Evolutionary conservation across 2,888 invertebrate genomes (phyloP).

Genomic region (Cloeon dipterum): DNA sequence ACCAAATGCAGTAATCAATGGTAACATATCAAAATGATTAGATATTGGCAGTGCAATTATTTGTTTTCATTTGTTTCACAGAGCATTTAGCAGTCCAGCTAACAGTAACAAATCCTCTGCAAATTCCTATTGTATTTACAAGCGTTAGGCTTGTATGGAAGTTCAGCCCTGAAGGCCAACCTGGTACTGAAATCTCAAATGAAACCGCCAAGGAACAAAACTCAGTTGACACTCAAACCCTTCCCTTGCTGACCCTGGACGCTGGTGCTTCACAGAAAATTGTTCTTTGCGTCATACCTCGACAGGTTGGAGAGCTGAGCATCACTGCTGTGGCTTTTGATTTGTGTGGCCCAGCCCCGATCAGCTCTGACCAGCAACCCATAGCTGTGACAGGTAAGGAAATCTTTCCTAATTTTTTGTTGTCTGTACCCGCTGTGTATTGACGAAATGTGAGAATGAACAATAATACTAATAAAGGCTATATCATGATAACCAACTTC

Average conservation of each 20-base stretch:
- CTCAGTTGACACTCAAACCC: constrained; percentile 30
- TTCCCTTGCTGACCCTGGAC: constrained; percentile 29
- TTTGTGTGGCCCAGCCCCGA: constrained; percentile 19
- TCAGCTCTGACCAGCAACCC: neutral
- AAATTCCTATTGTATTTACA: constrained; percentile 41
- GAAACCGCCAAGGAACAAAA: constrained; percentile 17
- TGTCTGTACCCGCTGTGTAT: too few species aligned
- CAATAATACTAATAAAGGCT: too few species aligned
- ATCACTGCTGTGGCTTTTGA: constrained; percentile 50
- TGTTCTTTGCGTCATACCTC: constrained; percentile 46
- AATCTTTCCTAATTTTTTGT: too few species aligned
- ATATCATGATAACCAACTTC: neutral
- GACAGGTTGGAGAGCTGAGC: constrained; percentile 43
- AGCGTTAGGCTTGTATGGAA: constrained; percentile 52
- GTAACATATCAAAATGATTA: constrained; percentile 15
- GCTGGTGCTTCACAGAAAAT: constrained; percentile 35
- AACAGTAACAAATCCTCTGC: constrained; percentile 49
- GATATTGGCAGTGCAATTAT: neutral
- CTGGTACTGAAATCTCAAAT: constrained; percentile 20
- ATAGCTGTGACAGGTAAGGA: neutral
- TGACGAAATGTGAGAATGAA: too few species aligned
- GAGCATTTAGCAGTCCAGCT: constrained; percentile 65
- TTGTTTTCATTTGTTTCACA: constrained; percentile 14
- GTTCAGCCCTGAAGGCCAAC: constrained; percentile 23
- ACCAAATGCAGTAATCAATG: constrained; percentile 50